Conservation (phyloP, 2,113 vertebrate species). For the Coryphaenoides rupestris region DNA sequence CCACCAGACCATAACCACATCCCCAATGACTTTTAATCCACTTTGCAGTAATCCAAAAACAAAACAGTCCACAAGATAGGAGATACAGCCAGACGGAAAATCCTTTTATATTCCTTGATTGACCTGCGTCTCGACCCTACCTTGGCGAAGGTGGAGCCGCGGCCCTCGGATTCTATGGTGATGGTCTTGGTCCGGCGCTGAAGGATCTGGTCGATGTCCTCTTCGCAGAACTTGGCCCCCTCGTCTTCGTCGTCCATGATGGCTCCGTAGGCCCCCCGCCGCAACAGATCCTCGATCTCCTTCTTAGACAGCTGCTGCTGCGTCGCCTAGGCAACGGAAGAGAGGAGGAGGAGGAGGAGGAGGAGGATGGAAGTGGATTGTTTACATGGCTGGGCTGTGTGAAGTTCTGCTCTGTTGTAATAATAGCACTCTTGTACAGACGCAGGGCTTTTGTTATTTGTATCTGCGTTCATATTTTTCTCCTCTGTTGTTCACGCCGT, state of each 20-base stretch:
- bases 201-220: conserved; percentile 97
- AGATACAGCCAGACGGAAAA: background rate
- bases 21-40: background rate
- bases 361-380: no score
- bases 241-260: conserved; percentile 99
- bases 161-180: conserved; percentile 95
- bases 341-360: no score
- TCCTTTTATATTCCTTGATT: no score
- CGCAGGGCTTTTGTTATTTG: no score
- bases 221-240: conserved; percentile 98
- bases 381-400: no score
- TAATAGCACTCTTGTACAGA: no score
- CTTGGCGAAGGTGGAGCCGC: conserved; percentile 98
- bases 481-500: no score
- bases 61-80: background rate
- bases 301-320: conserved; percentile 98
- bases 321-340: conserved; percentile 62
- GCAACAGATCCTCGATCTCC: conserved; percentile 94
- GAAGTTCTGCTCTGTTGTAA: no score
- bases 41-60: background rate
- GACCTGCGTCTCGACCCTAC: conserved; percentile 58
- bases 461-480: no score
- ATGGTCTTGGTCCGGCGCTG: conserved; percentile 97
- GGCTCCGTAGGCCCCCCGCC: conserved; percentile 93
- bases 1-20: conserved; percentile 11